A percentile compares a stretch with the other conserved stretches of the same genome.
Evolutionary conservation across 2,888 invertebrate genomes (phyloP).

Genomic region (Chydorus sphaericus): DNA sequence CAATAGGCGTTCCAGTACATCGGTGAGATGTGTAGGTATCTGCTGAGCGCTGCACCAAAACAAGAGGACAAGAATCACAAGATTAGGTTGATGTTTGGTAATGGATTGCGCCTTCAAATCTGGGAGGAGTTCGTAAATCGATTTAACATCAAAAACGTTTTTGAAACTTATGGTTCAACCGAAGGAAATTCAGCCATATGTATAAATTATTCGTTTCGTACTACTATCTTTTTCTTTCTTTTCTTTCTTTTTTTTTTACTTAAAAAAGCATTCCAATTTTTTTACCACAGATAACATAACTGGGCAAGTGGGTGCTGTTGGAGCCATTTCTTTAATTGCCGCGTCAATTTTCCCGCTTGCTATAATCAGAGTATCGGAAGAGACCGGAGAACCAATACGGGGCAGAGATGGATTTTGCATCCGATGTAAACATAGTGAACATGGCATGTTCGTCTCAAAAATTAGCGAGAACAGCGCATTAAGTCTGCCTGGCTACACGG

Average conservation of each 20-base stretch:
- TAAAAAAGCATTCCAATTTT: slow-evolving; percentile 9
- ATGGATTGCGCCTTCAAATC: slow-evolving; percentile 84
- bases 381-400: slow-evolving; percentile 77
- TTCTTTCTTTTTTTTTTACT: background rate
- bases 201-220: too few species aligned
- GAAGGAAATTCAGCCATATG: slow-evolving; percentile 95
- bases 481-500: slow-evolving; percentile 86
- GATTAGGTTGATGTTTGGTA: slow-evolving; percentile 72
- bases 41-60: slow-evolving; percentile 55
- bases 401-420: slow-evolving; percentile 66
- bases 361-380: slow-evolving; percentile 75
- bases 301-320: slow-evolving; percentile 84
- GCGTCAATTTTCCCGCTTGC: slow-evolving; percentile 85
- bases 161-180: slow-evolving; percentile 93
- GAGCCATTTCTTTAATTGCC: slow-evolving; percentile 79
- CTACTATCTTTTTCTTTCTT: too few species aligned
- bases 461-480: slow-evolving; percentile 78
- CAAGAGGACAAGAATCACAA: slow-evolving; percentile 54
- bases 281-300: slow-evolving; percentile 69
- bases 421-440: slow-evolving; percentile 50
- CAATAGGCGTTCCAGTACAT: slow-evolving; percentile 74
- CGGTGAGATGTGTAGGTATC: slow-evolving; percentile 80
- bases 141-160: slow-evolving; percentile 66
- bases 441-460: slow-evolving; percentile 91
- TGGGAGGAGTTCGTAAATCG: slow-evolving; percentile 79